Percentiles rank a stretch among this genome's conserved stretches.
Conservation (phyloP, 2,888 invertebrate genomes). For the Melipona bicolor region DNA sequence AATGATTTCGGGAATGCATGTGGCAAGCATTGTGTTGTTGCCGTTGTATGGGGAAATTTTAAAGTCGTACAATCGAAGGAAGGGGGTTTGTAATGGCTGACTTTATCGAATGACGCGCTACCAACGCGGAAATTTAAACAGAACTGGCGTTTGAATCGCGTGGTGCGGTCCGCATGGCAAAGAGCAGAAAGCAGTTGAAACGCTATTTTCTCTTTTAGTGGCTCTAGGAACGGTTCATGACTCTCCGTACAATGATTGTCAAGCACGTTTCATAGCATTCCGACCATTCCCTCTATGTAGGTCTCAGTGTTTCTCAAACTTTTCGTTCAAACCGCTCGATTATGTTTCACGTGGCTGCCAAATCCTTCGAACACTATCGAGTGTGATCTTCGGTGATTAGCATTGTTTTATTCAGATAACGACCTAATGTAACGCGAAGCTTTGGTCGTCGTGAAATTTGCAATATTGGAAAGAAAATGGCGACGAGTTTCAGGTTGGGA, state of each 20-base stretch:
- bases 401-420: neutral
- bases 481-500: too few relatives aligned
- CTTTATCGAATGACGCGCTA: slow-evolving; percentile 31
- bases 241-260: slow-evolving; percentile 40
- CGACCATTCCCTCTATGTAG: neutral
- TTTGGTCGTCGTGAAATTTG: neutral
- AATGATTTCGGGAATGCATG: neutral
- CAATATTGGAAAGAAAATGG: neutral
- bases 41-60: neutral
- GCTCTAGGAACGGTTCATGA: slow-evolving; percentile 27
- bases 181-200: slow-evolving; percentile 37
- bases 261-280: slow-evolving; percentile 35
- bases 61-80: neutral
- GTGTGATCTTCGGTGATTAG: too few relatives aligned
- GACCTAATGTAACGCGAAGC: neutral
- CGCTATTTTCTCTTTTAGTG: slow-evolving; percentile 42
- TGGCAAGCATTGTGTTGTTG: neutral
- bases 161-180: slow-evolving; percentile 10
- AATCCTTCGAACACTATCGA: neutral
- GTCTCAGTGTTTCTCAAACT: slow-evolving; percentile 41
- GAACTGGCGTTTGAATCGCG: slow-evolving; percentile 37
- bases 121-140: slow-evolving; percentile 43
- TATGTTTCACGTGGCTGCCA: neutral
- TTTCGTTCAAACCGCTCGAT: neutral
- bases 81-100: neutral